Percentiles rank a stretch among this genome's conserved stretches.
Conservation (phyloP, 1,140 invertebrate species). For the Caerostris darwini region DNA sequence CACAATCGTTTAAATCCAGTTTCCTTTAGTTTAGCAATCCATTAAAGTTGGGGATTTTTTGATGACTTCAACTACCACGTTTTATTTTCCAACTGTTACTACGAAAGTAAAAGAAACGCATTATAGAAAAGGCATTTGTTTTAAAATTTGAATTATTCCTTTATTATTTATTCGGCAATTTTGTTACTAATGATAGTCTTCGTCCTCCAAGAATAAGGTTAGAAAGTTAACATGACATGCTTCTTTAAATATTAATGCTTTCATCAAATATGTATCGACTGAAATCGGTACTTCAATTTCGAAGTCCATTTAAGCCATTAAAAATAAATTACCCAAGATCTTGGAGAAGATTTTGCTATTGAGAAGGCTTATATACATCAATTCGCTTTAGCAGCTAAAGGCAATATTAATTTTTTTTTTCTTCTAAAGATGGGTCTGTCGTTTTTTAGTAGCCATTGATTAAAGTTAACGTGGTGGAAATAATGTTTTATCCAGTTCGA, state of each 20-base stretch:
- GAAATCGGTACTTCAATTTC: conserved; percentile 50
- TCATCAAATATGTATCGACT: conserved; percentile 56
- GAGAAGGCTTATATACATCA: conserved; percentile 8
- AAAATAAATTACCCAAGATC: conserved; percentile 60
- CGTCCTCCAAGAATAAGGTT: not conserved
- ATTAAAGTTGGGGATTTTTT: not conserved
- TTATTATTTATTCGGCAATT: conserved; percentile 60
- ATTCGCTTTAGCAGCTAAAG: not conserved
- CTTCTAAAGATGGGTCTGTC: not conserved
- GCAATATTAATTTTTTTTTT: not conserved
- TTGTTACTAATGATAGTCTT: conserved; percentile 14
- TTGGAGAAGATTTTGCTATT: conserved; percentile 15
- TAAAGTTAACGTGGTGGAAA: conserved; percentile 33
- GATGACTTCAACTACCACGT: not conserved
- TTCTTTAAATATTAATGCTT: conserved; percentile 51
- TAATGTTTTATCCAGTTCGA: not conserved
- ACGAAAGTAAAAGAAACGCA: not conserved
- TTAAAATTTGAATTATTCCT: conserved; percentile 38
- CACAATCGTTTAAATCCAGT: not conserved
- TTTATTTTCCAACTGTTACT: not conserved
- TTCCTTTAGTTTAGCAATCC: conserved; percentile 19
- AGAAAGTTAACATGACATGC: conserved; percentile 42
- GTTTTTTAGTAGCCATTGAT: not conserved
- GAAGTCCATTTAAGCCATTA: conserved; percentile 49
- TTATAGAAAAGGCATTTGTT: not conserved